A percentile compares a stretch with the other conserved stretches of the same genome.
Conservation (phyloP, 1,140 invertebrate species). For the Nasonia giraulti region DNA sequence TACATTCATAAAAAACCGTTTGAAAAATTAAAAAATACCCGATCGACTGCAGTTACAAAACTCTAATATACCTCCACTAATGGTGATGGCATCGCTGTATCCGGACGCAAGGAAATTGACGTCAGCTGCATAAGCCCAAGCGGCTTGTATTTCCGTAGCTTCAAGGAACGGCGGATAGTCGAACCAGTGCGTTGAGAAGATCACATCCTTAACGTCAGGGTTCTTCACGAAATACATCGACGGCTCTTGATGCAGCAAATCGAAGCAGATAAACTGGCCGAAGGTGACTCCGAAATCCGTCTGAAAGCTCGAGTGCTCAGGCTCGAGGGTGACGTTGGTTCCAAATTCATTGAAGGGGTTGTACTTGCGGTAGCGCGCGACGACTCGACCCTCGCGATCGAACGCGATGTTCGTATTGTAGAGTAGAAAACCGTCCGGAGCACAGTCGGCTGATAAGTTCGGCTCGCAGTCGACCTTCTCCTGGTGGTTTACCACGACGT, state of each 20-base stretch:
- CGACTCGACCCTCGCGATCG: conserved; percentile 77
- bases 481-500: conserved; percentile 83
- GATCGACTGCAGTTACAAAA: too few relatives aligned
- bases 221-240: conserved; percentile 74
- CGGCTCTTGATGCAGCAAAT: conserved; percentile 82
- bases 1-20: too few relatives aligned
- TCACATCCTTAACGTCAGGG: conserved; percentile 79
- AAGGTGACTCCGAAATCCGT: conserved; percentile 91
- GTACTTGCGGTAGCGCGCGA: conserved; percentile 84
- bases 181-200: conserved; percentile 84
- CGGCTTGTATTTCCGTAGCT: conserved; percentile 76
- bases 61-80: conserved; percentile 55
- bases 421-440: conserved; percentile 69
- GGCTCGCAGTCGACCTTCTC: conserved; percentile 77
- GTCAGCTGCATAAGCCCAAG: conserved; percentile 74
- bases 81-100: conserved; percentile 68
- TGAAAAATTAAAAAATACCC: too few relatives aligned
- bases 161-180: conserved; percentile 83
- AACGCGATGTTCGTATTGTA: conserved; percentile 88
- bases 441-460: conserved; percentile 51
- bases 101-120: conserved; percentile 78
- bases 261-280: conserved; percentile 85
- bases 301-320: conserved; percentile 77
- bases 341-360: conserved; percentile 78
- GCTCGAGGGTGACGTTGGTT: conserved; percentile 72